Base-by-base conservation (phyloP, 2,888 invertebrate species). In the Stenchaetothrips biformis region DNA sequence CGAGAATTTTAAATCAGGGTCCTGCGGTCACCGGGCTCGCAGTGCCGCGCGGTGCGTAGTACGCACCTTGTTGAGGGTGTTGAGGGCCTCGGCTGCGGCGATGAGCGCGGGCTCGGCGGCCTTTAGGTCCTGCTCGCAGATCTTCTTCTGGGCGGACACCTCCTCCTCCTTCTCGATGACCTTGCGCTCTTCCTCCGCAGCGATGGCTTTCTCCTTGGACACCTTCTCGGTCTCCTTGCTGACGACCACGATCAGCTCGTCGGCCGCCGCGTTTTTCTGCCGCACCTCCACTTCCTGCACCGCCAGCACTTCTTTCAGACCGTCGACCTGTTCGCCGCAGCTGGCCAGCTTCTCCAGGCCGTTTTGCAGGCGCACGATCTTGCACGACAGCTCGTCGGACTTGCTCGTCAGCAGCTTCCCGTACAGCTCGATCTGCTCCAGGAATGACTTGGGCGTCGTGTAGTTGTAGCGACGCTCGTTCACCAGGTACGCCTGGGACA, bases 371-470 rank as follows among this genome's bases (percentile, higher is more conserved):
- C 97, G 90, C 0, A 87, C 85, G 67, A 97, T 94, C 87, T 94
- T 94, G 83, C 92, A 91, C 83, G 91, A 90, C 78, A 96, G 89
- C 80, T 94, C 92, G 9, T 86, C 86, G 0, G 91, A 91, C 85
- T 93, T 94, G 83, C 91, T 92, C 27, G 87, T 89, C 47, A 95
- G 86, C 8, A 95, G 87, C 85, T 94, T 94, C 0, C 90, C 88
- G 85, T 92, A 98, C 7, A 98, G 88, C 16, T 93, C 91, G 81
- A 98, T 97, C 85, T 96, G 95, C 86, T 98, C 98, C 78, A 98
- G 88, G 88, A 97, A 98, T 0, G 96, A 95, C 88, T 98, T 98
- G 0, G 98, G 98, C 0, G 98, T 98, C 0, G 98, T 98, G 87
- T 98, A 98, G 87, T 98, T 98, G 87, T 96, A 96, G 7, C 97